Conservation (phyloP, 1,140 invertebrate genomes). For the Drosophila dunni region DNA sequence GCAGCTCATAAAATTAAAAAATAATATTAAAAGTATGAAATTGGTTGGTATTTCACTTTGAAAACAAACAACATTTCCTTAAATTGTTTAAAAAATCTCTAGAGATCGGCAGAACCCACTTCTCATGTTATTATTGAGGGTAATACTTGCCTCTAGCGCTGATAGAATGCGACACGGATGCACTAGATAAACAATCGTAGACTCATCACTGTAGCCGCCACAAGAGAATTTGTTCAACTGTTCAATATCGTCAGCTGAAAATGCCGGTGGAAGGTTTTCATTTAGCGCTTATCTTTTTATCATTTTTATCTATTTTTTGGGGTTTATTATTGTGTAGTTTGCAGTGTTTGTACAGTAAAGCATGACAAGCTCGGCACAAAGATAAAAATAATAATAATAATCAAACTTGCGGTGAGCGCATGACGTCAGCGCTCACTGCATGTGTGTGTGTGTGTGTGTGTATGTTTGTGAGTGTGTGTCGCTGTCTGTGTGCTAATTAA, state of each 20-base stretch:
- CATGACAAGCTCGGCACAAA: slow-evolving; percentile 46
- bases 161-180: slow-evolving; percentile 94
- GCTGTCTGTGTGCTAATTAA: slow-evolving; percentile 61
- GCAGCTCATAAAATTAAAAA: too few relatives aligned
- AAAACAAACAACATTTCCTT: too few relatives aligned
- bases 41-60: too few relatives aligned
- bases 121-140: neutral
- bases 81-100: too few relatives aligned
- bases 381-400: slow-evolving; percentile 52
- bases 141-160: slow-evolving; percentile 89
- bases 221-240: slow-evolving; percentile 91
- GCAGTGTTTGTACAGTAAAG: slow-evolving; percentile 54
- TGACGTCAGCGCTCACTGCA: slow-evolving; percentile 59
- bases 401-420: slow-evolving; percentile 14
- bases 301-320: slow-evolving; percentile 4
- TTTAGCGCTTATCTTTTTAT: slow-evolving; percentile 31
- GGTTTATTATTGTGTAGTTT: slow-evolving; percentile 27
- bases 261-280: slow-evolving; percentile 13
- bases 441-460: slow-evolving; percentile 18
- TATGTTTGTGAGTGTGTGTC: slow-evolving; percentile 33
- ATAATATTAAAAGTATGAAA: too few relatives aligned
- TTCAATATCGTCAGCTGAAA: slow-evolving; percentile 91
- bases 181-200: slow-evolving; percentile 92
- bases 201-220: slow-evolving; percentile 91
- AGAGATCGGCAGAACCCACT: too few relatives aligned